Base-by-base conservation (phyloP, 2,113 vertebrate genomes). In the Pitta sordida region DNA sequence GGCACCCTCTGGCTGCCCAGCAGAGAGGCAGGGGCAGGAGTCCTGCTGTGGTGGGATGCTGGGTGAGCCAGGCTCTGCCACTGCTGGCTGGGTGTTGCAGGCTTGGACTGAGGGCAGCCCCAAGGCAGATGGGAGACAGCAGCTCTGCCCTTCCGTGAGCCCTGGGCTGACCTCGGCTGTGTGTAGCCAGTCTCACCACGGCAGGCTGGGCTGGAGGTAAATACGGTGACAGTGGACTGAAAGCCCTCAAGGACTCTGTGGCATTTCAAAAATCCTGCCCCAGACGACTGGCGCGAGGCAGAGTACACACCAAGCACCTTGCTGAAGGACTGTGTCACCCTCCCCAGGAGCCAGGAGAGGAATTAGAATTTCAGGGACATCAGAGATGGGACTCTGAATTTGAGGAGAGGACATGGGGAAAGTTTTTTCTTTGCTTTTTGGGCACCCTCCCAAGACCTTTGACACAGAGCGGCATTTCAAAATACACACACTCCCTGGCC, bases 161-260 rank as follows among this genome's bases (percentile, higher is more conserved):
- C 76, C 77, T 5, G 44, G 20, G 43, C 69, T 75, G 82, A 70
- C 44, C 70, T 46, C 5, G 0, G 53, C 39, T 14, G 27, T 2
- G 19, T 3, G 32, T 39, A 34, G 56, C 70, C 1, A 0, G 34
- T 23, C 29, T 26, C 53, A 32, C 41, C 3, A 0, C 0, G 0
- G 3, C 52, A 36, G 53, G 24, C 70, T 90, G 80, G 48, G 20
- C 7, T 24, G 75, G 56, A 2, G n/a, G 48, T 48, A 68, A 87
- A 82, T 43, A 71, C 32, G 0, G 32, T 73, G 63, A 76, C 59
- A 55, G 91, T 30, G 39, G 11, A 18, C 71, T 14, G 43, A 74
- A 78, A 91, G 36, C 46, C 73, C 43, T 44, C 83, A 41, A 73
- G n/a, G 51, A 34, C 53, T 68, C 63, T 3, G 8, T 62, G 74